Percentiles rank a stretch among this genome's conserved stretches.
These are phyloP conservation scores for Pristiophorus japonicus DNA, from an alignment of 2,113 vertebrate species.

Conservation along the genomic window DNA sequence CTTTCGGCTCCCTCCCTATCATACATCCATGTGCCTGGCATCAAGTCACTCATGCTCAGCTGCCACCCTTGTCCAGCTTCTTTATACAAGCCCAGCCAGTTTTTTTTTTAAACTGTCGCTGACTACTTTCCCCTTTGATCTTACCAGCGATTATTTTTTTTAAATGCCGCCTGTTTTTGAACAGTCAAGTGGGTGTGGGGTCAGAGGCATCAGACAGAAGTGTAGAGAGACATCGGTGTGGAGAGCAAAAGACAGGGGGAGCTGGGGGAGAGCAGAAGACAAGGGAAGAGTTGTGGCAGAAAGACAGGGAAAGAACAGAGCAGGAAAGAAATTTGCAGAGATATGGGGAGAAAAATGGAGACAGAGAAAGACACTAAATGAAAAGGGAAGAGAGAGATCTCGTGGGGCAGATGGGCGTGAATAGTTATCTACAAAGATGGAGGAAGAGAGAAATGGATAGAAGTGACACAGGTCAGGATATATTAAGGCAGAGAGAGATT, in stretches of 20 bases:
- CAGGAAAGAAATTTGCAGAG: neutral
- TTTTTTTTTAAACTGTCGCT: neutral
- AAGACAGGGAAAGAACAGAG: constrained; percentile 42
- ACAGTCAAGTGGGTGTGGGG: neutral
- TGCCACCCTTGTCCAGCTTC: neutral
- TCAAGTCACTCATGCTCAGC: neutral
- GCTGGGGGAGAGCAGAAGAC: too few relatives aligned
- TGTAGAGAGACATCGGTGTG: too few relatives aligned
- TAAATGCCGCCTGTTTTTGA: neutral
- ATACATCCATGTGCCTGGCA: neutral
- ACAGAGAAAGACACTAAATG: neutral
- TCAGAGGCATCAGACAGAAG: neutral
- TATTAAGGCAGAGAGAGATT: neutral
- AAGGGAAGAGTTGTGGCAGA: too few relatives aligned
- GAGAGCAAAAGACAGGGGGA: too few relatives aligned
- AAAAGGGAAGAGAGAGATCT: neutral
- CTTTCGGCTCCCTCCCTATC: neutral
- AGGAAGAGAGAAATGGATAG: neutral
- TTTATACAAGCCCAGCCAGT: neutral
- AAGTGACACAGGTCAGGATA: neutral
- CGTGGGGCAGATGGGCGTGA: neutral
- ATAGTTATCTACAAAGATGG: neutral
- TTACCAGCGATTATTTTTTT: neutral
- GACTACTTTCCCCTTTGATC: neutral
- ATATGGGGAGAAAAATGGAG: neutral